A percentile compares a stretch with the other conserved stretches of the same genome.
Evolutionary conservation across 1,140 invertebrate genomes (phyloP).

Genomic region (Scaptomyza hsui): DNA sequence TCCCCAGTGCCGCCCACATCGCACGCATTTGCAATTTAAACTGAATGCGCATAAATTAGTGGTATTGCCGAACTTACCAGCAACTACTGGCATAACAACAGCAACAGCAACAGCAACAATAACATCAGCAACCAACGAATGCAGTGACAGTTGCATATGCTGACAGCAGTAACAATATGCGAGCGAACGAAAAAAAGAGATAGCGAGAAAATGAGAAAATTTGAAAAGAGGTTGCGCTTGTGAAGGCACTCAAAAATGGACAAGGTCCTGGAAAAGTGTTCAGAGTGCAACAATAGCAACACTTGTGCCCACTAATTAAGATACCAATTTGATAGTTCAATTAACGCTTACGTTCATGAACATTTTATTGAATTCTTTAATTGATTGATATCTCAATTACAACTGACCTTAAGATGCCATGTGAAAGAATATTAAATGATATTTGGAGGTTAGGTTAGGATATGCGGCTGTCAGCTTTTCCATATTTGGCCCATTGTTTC

Average conservation of each 20-base stretch:
- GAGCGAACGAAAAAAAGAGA: background rate
- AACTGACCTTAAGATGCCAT: too few relatives aligned
- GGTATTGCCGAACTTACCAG: constrained; percentile 64
- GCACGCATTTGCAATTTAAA: constrained; percentile 79
- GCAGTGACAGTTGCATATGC: constrained; percentile 8
- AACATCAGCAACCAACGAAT: constrained; percentile 21
- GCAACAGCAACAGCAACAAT: constrained; percentile 31
- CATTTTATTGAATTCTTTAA: too few relatives aligned
- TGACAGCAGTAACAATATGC: background rate
- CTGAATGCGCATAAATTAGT: constrained; percentile 80
- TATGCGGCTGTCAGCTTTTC: too few relatives aligned
- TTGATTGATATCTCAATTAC: too few relatives aligned
- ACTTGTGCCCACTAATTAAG: background rate
- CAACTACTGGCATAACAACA: constrained; percentile 34
- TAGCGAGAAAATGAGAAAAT: background rate
- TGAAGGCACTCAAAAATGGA: background rate
- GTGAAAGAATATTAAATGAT: too few relatives aligned
- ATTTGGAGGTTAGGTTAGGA: too few relatives aligned
- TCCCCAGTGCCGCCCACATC: constrained; percentile 30
- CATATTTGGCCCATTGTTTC: too few relatives aligned
- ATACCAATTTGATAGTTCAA: background rate
- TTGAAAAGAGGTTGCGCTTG: too few relatives aligned
- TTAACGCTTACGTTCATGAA: background rate
- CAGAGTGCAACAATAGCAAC: background rate
- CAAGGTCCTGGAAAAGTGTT: background rate